Base-by-base conservation (phyloP, 2,888 invertebrate species). In the Rhamnusium bicolor region DNA sequence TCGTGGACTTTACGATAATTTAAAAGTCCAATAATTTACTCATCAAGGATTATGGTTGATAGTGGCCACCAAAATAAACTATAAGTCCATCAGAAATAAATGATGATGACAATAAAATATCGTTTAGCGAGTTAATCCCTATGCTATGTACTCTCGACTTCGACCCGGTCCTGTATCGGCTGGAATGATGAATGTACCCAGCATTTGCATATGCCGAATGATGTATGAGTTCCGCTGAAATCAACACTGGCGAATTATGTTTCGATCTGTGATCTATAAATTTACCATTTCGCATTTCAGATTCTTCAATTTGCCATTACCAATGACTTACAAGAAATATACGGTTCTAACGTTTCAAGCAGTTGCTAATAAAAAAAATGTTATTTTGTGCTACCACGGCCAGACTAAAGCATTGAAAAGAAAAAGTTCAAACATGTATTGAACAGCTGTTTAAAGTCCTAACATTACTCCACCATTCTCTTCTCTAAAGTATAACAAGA, bases 161-260 rank as follows among this genome's bases (percentile, higher is more conserved):
- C 70, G 71, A 71, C 75, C 75, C 75, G 78, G 81, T 51, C 74
- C 74, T 75, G 82, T 83, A 81, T 80, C 73, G 79, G 76, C 80
- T 75, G 72, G 83, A 84, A 86, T 86, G 87, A 87, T 87, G 82
- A 86, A 87, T 87, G 86, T 84, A 82, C 83, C 81, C 84, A 78
- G 83, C 86, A 86, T 87, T 87, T 86, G 86, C 87, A 87, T 87
- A 85, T 87, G 87, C 85, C 85, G 86, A 84, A 87, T 87, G 87
- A 87, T 87, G 84, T 85, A 87, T 84, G 86, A 83, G 82, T 85
- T 86, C 84, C 86, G 83, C 79, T 77, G 86, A 84, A 86, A 86
- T 87, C 87, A 87, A 87, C 87, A 87, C 83, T 83, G 85, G 85
- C 85, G 85, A 86, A 87, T 87, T 86, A 86, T 86, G 85, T 86